Base-by-base conservation (phyloP, 2,888 invertebrate species). In the Diplolepis rosae region DNA sequence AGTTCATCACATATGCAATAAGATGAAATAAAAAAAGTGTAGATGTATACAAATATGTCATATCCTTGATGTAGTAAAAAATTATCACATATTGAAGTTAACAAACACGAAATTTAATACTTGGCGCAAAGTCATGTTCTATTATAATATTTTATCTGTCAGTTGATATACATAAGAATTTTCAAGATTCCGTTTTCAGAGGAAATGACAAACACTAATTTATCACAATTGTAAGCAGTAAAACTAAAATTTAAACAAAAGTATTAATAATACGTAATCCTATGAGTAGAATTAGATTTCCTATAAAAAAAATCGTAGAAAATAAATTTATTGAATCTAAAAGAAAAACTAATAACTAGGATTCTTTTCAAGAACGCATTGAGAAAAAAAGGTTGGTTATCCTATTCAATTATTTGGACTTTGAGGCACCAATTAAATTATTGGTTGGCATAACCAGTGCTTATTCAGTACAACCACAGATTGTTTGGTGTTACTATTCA, bases 11-110 rank as follows among this genome's bases (percentile, higher is more conserved):
- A 73, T 30, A 32, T 35, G 45, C 68, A 70, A 61, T 72, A 74
- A 13, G 13, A 76, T 75, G 72, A 28, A 68, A 35, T 71, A 74
- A 73, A 75, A 71, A 76, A 68, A 75, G 66, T 79, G 45, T 65
- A 71, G 51, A 61, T 24, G 24, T 35, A 61, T 61, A 61, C 39
- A 61, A 61, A 61, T n/a, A 27, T 27, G 61, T 39, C 39, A 61
- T 39, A 39, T 61, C 61, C 61, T 39, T 61, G 61, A 61, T 39
- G 61, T 42, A 35, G 22, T 42, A 61, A 24, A 42, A 56, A 24
- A 24, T n/a, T n/a, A 61, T 61, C 61, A 61, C 61, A 61, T 61
- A 39, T n/a, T 39, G 27, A 24, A n/a, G 39, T 22, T 42, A 27
- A 42, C 24, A 39, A 42, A 61, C 39, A 39, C 24, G 39, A 13